Base-by-base conservation (phyloP, 2,797 vertebrate genomes). In the Rousettus madagascariensis region DNA sequence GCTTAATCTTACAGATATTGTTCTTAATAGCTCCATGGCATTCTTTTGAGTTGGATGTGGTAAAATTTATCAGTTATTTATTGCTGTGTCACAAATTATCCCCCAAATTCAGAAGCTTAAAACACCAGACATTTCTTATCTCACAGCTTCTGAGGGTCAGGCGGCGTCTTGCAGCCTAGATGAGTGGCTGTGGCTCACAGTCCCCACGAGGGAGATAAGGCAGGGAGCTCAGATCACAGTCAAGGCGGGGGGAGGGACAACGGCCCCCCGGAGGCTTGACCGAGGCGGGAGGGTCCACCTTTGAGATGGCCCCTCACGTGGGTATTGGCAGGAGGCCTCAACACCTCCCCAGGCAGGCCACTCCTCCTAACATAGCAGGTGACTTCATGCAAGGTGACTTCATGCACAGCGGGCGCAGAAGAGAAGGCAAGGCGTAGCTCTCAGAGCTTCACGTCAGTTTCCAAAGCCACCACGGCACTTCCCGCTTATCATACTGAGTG, bases 231-330 rank as follows among this genome's bases (percentile, higher is more conserved):
- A 43, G 15, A 5, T 1, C 8, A 33, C 24, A 13, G 46, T 72
- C 46, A 26, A 26, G 11, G 10, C 6, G 19, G 6, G 2, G 8
- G 33, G 26, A 13, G 12, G 41, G 6, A 8, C 0, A 1, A 0
- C 2, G 24, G 22, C 33, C 9, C 26, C 1, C 74, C 28, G 30
- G 20, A 28, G 46, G 6, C 1, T 20, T 26, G 33, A 9, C 41
- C 5, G 5, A 57, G 69, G 41, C 22, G 20, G 38, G 11, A 63
- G 22, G 28, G 10, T 3, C 5, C 38, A 16, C 33, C 26, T 5
- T 13, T 61, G 22, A 17, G 15, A 30, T 0, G 7, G n/a, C 11
- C 9, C 0, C 0, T 72, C 49, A 13, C 28, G 2, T 30, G 2
- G 83, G 12, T 49, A 0, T 38, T 49, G 46, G 33, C 46, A 22